Conservation (phyloP, 2,888 invertebrate species). For the Gandaritis pyraliata region DNA sequence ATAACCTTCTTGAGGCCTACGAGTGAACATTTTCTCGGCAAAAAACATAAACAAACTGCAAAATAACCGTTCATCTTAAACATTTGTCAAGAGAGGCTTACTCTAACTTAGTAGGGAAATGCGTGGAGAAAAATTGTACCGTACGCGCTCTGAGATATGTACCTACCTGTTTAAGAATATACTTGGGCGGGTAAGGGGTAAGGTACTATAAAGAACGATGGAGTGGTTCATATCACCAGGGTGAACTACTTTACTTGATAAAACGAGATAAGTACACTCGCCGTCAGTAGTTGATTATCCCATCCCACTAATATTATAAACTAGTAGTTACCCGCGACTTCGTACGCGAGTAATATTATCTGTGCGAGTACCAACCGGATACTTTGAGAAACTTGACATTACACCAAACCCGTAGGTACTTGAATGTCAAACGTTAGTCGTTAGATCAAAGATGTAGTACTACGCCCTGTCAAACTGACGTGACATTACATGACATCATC, state of each 20-base stretch:
- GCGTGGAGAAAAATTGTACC: slow-evolving; percentile 64
- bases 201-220: slow-evolving; percentile 6
- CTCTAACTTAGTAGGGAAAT: slow-evolving; percentile 75
- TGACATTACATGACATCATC: too few species aligned
- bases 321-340: too few species aligned
- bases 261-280: slow-evolving; percentile 1
- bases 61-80: slow-evolving; percentile 81
- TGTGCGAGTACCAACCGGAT: too few species aligned
- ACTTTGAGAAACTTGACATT: too few species aligned
- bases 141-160: slow-evolving; percentile 43
- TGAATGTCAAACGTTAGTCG: too few species aligned
- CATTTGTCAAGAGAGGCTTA: slow-evolving; percentile 83
- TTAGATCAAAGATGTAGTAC: too few species aligned
- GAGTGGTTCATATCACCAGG: slow-evolving; percentile 17
- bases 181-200: slow-evolving; percentile 6
- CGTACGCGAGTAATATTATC: too few species aligned
- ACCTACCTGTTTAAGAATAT: slow-evolving; percentile 26
- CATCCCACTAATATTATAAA: too few species aligned
- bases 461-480: too few species aligned
- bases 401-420: too few species aligned
- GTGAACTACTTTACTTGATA: slow-evolving; percentile 13
- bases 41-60: slow-evolving; percentile 75
- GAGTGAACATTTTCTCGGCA: slow-evolving; percentile 62
- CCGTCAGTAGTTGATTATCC: not conserved
- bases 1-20: slow-evolving; percentile 55